Evolutionary conservation across 2,797 vertebrate genomes (phyloP).

Genomic region (Cirrhinus mrigala): DNA sequence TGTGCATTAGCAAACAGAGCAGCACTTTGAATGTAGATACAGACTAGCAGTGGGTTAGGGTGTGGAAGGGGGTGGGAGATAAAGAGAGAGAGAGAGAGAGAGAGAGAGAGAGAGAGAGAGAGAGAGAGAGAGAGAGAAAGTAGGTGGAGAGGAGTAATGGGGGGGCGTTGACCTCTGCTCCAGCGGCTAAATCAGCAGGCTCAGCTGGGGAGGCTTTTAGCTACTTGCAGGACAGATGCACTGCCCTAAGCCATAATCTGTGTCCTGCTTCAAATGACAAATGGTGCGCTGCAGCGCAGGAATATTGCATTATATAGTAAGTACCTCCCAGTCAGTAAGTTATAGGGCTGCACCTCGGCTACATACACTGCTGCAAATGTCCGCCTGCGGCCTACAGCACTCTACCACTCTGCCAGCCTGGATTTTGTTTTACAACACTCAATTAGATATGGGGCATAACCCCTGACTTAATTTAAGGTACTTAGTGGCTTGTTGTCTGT

Average conservation of each 20-base stretch:
- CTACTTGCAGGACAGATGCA: conserved; percentile 96
- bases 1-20: conserved; percentile 49
- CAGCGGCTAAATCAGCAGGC: conserved; percentile 88
- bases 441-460: conserved; percentile 85
- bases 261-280: conserved; percentile 93
- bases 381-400: conserved; percentile 74
- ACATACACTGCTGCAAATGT: conserved; percentile 69
- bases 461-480: conserved; percentile 68
- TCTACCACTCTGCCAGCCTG: conserved; percentile 69
- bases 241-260: conserved; percentile 98
- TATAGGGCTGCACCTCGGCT: conserved; percentile 81
- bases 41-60: conserved; percentile 30
- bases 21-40: conserved; percentile 36
- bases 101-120: conserved; percentile 45
- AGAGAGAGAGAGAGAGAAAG: conserved; percentile 37
- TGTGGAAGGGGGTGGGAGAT: conserved; percentile 65
- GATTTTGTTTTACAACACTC: conserved; percentile 78
- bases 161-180: conserved; percentile 83
- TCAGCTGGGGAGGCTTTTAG: conserved; percentile 96
- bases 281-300: conserved; percentile 84
- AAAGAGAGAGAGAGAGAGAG: conserved; percentile 66
- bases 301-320: conserved; percentile 99
- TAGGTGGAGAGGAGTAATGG: conserved; percentile 45
- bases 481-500: conserved; percentile 48
- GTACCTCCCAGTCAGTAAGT: conserved; percentile 96